Evolutionary conservation across 2,113 vertebrate genomes (phyloP).

Genomic region (Pavo muticus): DNA sequence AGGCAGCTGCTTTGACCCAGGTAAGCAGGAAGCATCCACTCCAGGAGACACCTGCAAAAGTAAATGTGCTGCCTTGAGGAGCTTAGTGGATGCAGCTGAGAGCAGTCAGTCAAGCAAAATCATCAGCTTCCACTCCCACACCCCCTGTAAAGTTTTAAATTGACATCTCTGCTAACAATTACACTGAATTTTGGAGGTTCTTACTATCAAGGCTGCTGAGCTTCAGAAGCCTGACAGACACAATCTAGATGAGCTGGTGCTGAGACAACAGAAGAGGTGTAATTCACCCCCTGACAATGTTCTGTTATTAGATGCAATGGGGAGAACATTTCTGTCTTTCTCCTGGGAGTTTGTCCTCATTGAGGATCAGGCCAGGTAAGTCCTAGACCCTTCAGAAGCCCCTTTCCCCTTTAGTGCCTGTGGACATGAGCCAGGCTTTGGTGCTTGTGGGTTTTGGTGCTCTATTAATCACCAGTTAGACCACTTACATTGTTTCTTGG

Average conservation of each 20-base stretch:
- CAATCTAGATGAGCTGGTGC: not conserved
- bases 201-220: not conserved
- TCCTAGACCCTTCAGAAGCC: not conserved
- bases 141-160: not conserved
- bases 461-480: not conserved
- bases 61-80: not conserved
- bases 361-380: not conserved
- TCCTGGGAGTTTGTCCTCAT: not conserved
- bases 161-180: not conserved
- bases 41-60: not conserved
- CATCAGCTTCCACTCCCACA: not conserved
- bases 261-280: not conserved
- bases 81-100: not conserved
- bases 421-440: not conserved
- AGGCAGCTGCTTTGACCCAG: not conserved
- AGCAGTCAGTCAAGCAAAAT: not conserved
- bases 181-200: not conserved
- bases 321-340: not conserved
- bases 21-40: not conserved
- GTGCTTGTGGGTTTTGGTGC: not conserved
- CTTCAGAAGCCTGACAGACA: slow-evolving; percentile 7
- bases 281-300: slow-evolving; percentile 6
- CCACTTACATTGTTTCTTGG: not conserved
- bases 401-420: not conserved
- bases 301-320: not conserved